Base-by-base conservation (phyloP, 2,888 invertebrate species). In the Drosophila robusta region DNA sequence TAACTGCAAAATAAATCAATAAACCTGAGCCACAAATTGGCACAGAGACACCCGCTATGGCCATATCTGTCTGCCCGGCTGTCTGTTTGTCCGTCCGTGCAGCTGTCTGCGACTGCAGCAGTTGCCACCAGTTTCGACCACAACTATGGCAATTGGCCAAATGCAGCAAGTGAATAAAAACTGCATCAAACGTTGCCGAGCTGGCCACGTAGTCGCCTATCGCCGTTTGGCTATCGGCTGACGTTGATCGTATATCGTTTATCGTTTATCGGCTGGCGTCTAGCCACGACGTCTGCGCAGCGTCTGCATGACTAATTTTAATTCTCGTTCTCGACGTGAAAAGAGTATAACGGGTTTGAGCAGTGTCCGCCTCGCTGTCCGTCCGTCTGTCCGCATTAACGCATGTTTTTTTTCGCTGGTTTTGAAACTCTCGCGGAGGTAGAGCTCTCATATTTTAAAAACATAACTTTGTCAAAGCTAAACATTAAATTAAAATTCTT, bases 21-120 rank as follows among this genome's bases (percentile, higher is more conserved):
- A 80, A 86, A 52, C 54, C 58, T 63, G 60, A 63, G 54, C 42
- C 55, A 62, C 63, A 88, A 88, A 88, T 83, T 86, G 87, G 83
- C 87, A 80, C 86, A 87, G 34, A 70, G 68, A 82, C 88, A 82
- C 82, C 82, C 82, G 88, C 88, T 79, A 87, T 85, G 79, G 70
- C 75, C 52, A 78, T 49, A 78, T 72, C 29, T 39, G 36, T 67
- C 45, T 57, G 54, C 42, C 39, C 55, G 54, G 39, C 42, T 11
- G 9, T 46, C 18, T 18, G 29, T 22, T 9, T 26, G 44, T 11
- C 12, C 16, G 32, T 39, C 14, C 24, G 49, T n/a, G 7, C 5
- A 29, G 4, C 29, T 29, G 29, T 29, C 29, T 29, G 29, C 29
- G 29, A 1, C n/a, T 6, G 26, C 44, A 26, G 12, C 54, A 44